A percentile compares a stretch with the other conserved stretches of the same genome.
These are phyloP conservation scores for Linnaemya tessellans DNA, from an alignment of 2,888 invertebrate genomes.

Conservation along the genomic window DNA sequence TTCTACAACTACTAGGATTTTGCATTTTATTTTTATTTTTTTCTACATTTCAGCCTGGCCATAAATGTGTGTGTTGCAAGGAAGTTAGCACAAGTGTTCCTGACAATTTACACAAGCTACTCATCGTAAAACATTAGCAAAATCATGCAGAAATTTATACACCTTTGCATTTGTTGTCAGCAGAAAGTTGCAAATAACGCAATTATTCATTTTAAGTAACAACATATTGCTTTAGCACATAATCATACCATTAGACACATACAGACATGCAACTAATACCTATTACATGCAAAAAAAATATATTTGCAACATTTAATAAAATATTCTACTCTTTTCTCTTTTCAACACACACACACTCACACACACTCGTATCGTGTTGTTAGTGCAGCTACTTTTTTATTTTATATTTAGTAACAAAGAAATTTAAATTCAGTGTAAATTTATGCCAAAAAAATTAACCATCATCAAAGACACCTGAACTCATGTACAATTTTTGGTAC, in stretches of 20 bases:
- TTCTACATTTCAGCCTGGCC: background rate
- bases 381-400: background rate
- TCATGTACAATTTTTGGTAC: background rate
- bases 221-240: conserved; percentile 67
- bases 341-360: background rate
- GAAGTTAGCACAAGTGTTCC: conserved; percentile 63
- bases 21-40: too few species aligned
- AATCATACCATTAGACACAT: conserved; percentile 55
- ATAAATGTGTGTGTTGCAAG: conserved; percentile 8
- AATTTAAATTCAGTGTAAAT: conserved; percentile 75
- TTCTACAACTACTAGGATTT: conserved; percentile 34
- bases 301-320: conserved; percentile 23
- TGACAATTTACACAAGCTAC: conserved; percentile 63
- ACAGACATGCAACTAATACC: background rate
- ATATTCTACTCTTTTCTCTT: conserved; percentile 30
- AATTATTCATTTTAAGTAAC: conserved; percentile 70
- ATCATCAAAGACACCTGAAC: conserved; percentile 7
- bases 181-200: conserved; percentile 28
- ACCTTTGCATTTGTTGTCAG: conserved; percentile 46
- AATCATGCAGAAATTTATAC: conserved; percentile 32
- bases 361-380: background rate
- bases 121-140: conserved; percentile 31
- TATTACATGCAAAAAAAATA: conserved; percentile 6
- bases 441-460: conserved; percentile 73
- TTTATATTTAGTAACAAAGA: conserved; percentile 71